A percentile compares a stretch with the other conserved stretches of the same genome.
Conservation (phyloP, 1,140 invertebrate genomes). For the Drosophila subpulchrella region DNA sequence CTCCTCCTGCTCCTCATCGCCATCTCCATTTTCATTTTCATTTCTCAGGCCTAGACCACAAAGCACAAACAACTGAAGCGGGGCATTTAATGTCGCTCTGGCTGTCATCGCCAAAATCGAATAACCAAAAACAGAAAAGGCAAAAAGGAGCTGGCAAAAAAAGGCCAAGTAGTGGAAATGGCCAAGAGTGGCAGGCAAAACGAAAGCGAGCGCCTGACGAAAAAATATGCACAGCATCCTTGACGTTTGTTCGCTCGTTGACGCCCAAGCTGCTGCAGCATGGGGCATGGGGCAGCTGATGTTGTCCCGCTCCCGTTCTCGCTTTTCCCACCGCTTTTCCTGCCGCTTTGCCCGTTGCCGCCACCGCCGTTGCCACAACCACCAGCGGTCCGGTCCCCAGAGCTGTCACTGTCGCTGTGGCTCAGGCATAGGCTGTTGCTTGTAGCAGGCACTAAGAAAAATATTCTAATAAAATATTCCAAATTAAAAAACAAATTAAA, state of each 20-base stretch:
- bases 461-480: neutral
- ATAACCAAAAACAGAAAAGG: constrained; percentile 60
- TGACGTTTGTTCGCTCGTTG: constrained; percentile 81
- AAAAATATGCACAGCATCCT: constrained; percentile 75
- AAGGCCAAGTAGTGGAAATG: constrained; percentile 25
- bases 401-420: constrained; percentile 43
- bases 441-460: constrained; percentile 28
- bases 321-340: neutral
- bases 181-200: constrained; percentile 45
- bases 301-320: constrained; percentile 10
- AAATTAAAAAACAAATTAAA: neutral
- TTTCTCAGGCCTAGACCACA: constrained; percentile 55
- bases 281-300: constrained; percentile 8
- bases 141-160: constrained; percentile 53
- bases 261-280: constrained; percentile 63
- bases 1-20: neutral
- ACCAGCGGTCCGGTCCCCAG: constrained; percentile 41
- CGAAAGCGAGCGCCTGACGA: constrained; percentile 53
- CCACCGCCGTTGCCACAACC: constrained; percentile 27
- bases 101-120: constrained; percentile 80
- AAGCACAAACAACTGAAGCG: constrained; percentile 78
- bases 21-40: constrained; percentile 17
- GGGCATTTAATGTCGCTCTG: constrained; percentile 80
- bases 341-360: neutral
- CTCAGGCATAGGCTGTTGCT: constrained; percentile 43